Base-by-base conservation (phyloP, 2,888 invertebrate species). In the Cremastinae sp. region DNA sequence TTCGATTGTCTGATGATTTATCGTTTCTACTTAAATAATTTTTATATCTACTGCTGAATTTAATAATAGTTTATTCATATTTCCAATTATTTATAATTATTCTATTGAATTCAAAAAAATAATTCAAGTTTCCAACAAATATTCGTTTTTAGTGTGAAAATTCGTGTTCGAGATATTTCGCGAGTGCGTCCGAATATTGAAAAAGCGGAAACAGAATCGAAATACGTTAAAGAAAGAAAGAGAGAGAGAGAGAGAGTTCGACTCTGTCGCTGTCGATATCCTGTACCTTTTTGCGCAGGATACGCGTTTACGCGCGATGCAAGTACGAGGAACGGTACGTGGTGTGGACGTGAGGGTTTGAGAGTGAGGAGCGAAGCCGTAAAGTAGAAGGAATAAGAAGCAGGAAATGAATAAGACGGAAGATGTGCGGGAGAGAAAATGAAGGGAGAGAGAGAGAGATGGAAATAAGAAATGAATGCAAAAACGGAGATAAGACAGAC, bases 331-430 rank as follows among this genome's bases (percentile, higher is more conserved):
- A 71, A 66, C 59, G 79, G 76, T 73, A 77, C 74, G 76, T 79
- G 64, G 70, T 74, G 70, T 74, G 79, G 83, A 82, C 76, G 75
- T 58, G 58, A 61, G 45, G 66, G 78, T 76, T 74, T 77, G 81
- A 79, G 79, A 78, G 49, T 62, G 68, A 66, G 74, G 78, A 49
- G 71, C 62, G 36, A 9, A 49, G 83, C 80, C 73, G 53, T 14
- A 34, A 62, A 8, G 81, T 78, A 74, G 80, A 76, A 81, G 80
- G 83, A 79, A 82, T 80, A 78, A 82, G 69, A 59, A 34, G 79
- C 78, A 69, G 38, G 58, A 53, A 66, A 41, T 12, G 70, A 70
- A 43, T 28, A 51, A 49, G 41, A 22, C 69, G 59, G 8, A 28
- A 66, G 58, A 61, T 34, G 54, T 10, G 54, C 51, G 14, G 28